Evolutionary conservation across 2,888 invertebrate genomes (phyloP), one percentile per base, ranked within the genome.

Genomic region (Himalopsyche kuldschensis): DNA sequence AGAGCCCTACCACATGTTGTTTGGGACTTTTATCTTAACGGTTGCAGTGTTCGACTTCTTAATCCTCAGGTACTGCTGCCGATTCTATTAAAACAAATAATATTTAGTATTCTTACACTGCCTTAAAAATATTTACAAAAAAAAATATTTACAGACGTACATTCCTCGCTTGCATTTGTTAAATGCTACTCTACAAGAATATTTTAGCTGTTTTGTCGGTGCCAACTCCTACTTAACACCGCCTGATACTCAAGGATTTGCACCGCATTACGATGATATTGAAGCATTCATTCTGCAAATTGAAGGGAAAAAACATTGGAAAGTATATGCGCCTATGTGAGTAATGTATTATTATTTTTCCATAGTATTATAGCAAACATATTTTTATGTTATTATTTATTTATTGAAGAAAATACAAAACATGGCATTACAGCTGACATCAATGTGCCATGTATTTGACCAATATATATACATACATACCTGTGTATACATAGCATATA

Each of bases 191-290:
- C 90, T 99, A 82, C 99, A 99, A 91, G 99, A 99, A 89, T 96
- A 94, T 88, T 98, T 99, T 88, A 96, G 96, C 80, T 97, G 96
- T 80, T 96, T 98, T 92, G 97, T 98, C 76, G 99, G 99, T 3
- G 97, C 98, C 0, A 99, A 99, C 93, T 94, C 96, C 1, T 99
- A 99, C 88, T 90, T 99, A 81, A 99, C 99, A 0, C 99, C 99
- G 3, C 96, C 98, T 0, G 96, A 96, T 84, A 96, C 97, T 87
- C 99, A 99, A 91, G 99, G 99, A 0, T 99, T 99, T 91, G 99
- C 99, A 0, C 99, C 99, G 0, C 99, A 99, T 90, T 99, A 96
- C 89, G 99, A 99, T 90, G 99, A 99, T 88, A 99, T 99, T 86
- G 99, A 99, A 90, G 99, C 99, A 0, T 99, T 99, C 89, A 95